These are phyloP conservation scores for Nymphalis polychloros DNA, from an alignment of 2,888 invertebrate genomes.

Conservation along the genomic window DNA sequence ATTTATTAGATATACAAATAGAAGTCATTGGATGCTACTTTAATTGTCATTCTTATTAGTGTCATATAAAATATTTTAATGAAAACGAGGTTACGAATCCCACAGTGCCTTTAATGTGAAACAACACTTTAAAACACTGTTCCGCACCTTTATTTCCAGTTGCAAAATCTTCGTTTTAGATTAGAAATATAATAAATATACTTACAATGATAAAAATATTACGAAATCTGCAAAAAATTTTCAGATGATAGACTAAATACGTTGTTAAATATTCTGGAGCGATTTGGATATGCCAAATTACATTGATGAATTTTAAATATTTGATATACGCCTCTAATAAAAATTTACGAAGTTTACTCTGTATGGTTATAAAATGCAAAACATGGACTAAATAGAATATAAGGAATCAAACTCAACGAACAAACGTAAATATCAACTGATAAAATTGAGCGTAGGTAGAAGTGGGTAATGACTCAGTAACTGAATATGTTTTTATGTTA, in stretches of 20 bases:
- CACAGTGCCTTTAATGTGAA: too few relatives aligned
- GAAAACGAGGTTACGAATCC: not conserved
- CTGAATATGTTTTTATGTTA: not conserved
- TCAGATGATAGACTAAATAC: too few relatives aligned
- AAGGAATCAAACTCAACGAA: constrained; percentile 25
- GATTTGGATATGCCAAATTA: too few relatives aligned
- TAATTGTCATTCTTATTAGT: constrained; percentile 1
- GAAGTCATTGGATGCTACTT: constrained; percentile 26
- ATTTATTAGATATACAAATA: constrained; percentile 55
- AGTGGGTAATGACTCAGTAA: constrained; percentile 51
- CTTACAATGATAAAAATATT: too few relatives aligned
- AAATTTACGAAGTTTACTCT: not conserved
- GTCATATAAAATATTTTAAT: not conserved
- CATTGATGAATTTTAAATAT: not conserved
- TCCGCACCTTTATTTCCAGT: too few relatives aligned
- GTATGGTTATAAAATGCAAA: constrained; percentile 2
- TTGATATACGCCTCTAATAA: not conserved
- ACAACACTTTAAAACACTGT: too few relatives aligned
- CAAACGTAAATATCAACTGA: constrained; percentile 36
- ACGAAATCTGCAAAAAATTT: too few relatives aligned
- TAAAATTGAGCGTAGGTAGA: constrained; percentile 53
- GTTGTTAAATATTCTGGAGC: too few relatives aligned
- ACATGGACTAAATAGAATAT: constrained; percentile 16
- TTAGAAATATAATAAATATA: too few relatives aligned
- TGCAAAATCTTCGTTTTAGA: too few relatives aligned